Base-by-base conservation (phyloP, 2,113 vertebrate species). In the Geothlypis trichas region DNA sequence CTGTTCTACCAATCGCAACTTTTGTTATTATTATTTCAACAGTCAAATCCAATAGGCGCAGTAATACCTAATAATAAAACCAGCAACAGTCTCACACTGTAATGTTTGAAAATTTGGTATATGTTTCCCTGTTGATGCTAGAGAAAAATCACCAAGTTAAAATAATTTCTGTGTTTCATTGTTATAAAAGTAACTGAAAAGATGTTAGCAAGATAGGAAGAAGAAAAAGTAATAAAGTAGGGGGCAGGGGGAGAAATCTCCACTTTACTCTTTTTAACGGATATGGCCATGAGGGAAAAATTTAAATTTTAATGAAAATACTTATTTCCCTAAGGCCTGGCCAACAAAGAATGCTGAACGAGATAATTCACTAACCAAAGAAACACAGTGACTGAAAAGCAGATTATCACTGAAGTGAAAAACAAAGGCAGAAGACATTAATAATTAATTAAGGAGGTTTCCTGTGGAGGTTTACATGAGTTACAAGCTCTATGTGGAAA, bases 371-470 rank as follows among this genome's bases (percentile, higher is more conserved):
- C 74, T 74, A 92, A 92, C 84, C 72, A 73, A 96, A 93, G 69
- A 75, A 96, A 59, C 28, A 46, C 49, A 93, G 30, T 83, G 95
- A 69, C 59, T 83, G 93, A 82, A 97, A 93, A 86, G 72, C 66
- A 93, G 94, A 97, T 97, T 97, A 97, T 93, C 97, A 97, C 87
- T 97, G 96, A 97, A 97, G 90, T 97, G 97, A 96, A 95, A 97
- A 97, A 96, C 93, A 96, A 95, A 97, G 91, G 97, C 97, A 98
- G 92, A 91, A 97, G 76, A 94, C 79, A 97, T 98, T 96, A 98
- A 98, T 98, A 98, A 98, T 98, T 98, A 98, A 98, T 96, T 93
- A 92, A 95, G 82, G 91, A 90, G 72, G 71, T 91, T 97, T 96
- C 96, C 95, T 80, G 72, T 95, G 76, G 96, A 97, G 96, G 65